Percentiles rank a stretch among this genome's conserved stretches.
phyloP scores from a whole-genome alignment of 2,797 vertebrate species.

The Gymnoscopelus microlampas region DNA sequence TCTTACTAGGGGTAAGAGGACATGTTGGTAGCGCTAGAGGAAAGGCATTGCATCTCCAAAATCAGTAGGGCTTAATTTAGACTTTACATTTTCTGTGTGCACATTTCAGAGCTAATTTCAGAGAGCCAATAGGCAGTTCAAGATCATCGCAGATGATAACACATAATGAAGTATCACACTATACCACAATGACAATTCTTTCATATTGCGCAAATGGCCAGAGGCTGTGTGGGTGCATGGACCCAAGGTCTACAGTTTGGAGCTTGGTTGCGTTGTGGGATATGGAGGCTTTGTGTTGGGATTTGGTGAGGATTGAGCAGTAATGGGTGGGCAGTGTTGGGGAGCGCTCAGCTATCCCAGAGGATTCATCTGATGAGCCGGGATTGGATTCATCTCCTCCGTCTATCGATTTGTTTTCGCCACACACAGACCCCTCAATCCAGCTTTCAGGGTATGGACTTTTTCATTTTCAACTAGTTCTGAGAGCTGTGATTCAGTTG shows the following conservation, averaged over 20 bases:
- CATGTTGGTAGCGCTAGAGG: too few species aligned
- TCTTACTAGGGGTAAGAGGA: too few species aligned
- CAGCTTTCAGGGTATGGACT: slow-evolving; percentile 51
- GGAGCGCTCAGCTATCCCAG: slow-evolving; percentile 64
- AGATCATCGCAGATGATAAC: slow-evolving; percentile 34
- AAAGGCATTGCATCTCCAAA: background rate
- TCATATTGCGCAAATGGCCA: background rate
- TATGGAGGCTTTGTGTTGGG: slow-evolving; percentile 70
- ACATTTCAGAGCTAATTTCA: too few species aligned
- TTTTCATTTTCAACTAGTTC: slow-evolving; percentile 73
- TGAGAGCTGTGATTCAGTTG: slow-evolving; percentile 65
- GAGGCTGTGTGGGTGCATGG: background rate
- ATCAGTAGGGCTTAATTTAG: background rate
- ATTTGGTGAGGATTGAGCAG: slow-evolving; percentile 74
- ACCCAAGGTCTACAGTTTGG: slow-evolving; percentile 17
- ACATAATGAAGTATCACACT: slow-evolving; percentile 16
- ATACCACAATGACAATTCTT: slow-evolving; percentile 28
- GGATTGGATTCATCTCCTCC: slow-evolving; percentile 82
- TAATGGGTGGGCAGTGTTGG: slow-evolving; percentile 78
- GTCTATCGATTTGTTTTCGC: slow-evolving; percentile 82
- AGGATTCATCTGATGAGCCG: slow-evolving; percentile 77
- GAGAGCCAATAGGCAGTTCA: slow-evolving; percentile 18
- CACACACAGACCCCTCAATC: slow-evolving; percentile 63
- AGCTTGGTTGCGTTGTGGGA: slow-evolving; percentile 54
- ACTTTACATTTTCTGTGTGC: slow-evolving; percentile 33